Base-by-base conservation (phyloP, 2,797 vertebrate species). In the Falco rusticolus region DNA sequence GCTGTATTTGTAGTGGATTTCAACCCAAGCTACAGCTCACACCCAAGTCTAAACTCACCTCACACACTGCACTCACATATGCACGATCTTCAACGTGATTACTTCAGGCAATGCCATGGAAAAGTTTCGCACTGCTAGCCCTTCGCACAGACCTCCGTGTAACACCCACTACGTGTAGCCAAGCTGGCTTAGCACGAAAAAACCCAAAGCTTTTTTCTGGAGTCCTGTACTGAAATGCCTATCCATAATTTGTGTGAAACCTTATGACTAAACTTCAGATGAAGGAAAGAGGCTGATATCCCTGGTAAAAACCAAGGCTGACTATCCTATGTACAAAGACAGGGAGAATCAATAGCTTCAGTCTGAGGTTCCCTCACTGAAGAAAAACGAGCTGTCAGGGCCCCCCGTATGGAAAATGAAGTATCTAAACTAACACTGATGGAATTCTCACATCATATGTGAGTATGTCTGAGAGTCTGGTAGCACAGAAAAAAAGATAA, bases 341-440 rank as follows among this genome's bases (percentile, higher is more conserved):
- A 78, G 39, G 17, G 47, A 81, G 21, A 39, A 93, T 20, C 78
- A 78, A 74, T 16, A 54, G 41, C 45, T 19, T 65, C 34, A 33
- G 18, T 12, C 13, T 56, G 37, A 93, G 60, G 50, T 3, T 64
- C 45, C 31, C 45, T 66, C 37, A 45, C 0, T 0, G 6, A 82
- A 79, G 47, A 50, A 89, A 78, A 94, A 95, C 5, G 69, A 93
- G 41, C 82, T 75, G 47, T 29, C 63, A 75, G 33, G 85, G 34
- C 17, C 21, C 63, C 13, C 3, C 4, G 26, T 20, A 74, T 17
- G 24, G 54, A 75, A 93, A 95, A 95, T 3, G 2, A 71, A 39
- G 50, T 31, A 60, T 15, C 47, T 39, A 69, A 91, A 70, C 47
- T 9, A 66, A 71, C 2, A 47, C 0, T 25, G 51, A 53, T 34